Evolutionary conservation across 2,888 invertebrate species (phyloP).

Genomic region (Melanargia galathea): DNA sequence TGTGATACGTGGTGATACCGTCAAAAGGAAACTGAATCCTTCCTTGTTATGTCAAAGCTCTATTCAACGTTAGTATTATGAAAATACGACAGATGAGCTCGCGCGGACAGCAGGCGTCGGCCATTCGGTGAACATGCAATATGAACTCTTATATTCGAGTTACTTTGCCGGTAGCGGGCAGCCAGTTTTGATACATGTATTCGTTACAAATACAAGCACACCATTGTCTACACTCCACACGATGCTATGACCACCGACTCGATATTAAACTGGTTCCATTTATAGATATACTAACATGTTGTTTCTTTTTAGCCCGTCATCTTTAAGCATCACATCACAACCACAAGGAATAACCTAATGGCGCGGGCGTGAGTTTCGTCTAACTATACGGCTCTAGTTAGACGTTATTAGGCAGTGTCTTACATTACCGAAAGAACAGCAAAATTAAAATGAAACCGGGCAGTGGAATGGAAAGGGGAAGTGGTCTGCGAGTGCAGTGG

Average conservation of each 20-base stretch:
- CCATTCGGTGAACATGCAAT: constrained; percentile 66
- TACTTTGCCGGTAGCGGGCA: constrained; percentile 49
- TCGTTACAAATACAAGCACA: constrained; percentile 40
- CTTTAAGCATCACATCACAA: constrained; percentile 28
- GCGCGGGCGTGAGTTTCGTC: neutral
- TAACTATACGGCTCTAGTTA: neutral
- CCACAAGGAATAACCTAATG: constrained; percentile 21
- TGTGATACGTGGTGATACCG: constrained; percentile 36
- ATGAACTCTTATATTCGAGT: constrained; percentile 52
- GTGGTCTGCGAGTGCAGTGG: constrained; percentile 53
- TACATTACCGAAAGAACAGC: too few relatives aligned
- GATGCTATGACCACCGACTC: constrained; percentile 41
- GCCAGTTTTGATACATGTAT: constrained; percentile 42
- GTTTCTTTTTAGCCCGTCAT: constrained; percentile 33
- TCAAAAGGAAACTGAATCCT: constrained; percentile 52
- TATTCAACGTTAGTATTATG: constrained; percentile 65
- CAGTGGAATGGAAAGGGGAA: constrained; percentile 41
- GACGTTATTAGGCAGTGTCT: neutral
- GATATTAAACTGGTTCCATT: constrained; percentile 41
- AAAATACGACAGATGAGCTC: constrained; percentile 63
- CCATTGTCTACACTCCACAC: constrained; percentile 47
- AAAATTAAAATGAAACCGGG: too few relatives aligned
- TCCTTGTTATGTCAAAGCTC: constrained; percentile 59
- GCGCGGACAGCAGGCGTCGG: constrained; percentile 42
- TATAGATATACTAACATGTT: constrained; percentile 39